Evolutionary conservation across 2,797 vertebrate species (phyloP), one percentile per base, ranked within the genome.

Genomic region (Pteropus rufus): DNA sequence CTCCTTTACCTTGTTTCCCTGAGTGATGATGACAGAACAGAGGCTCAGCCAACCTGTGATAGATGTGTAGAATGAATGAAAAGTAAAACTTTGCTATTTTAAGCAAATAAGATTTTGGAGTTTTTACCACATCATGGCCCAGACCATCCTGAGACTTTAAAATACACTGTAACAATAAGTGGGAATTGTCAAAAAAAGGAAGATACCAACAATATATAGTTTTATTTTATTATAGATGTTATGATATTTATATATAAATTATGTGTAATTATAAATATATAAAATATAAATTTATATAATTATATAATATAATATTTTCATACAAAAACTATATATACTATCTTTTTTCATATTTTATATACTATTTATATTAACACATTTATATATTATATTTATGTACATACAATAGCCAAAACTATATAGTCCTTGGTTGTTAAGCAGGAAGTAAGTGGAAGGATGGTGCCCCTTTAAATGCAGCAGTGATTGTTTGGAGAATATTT

Each of bases 151-250:
- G 54, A 39, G 67, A 41, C 3, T 56, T 93, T 67, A 88, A n/a
- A 91, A 41, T 39, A 62, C 11, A 54, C 70, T 58, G 6, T 52
- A 41, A 41, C 4, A 77, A 14, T 82, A 72, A 87, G 34, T 58
- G 14, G 56, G 14, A 39, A 67, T 1, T 67, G 23, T 24, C 19
- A 31, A 65, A 85, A 79, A 64, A 36, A 36, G 26, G 1, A 80
- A n/a, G 1, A 80, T 3, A 39, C 0, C 0, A 34, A 29, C 11
- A 26, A 56, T 6, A 49, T 56, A 36, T 46, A 34, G 8, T 39
- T 77, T 64, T 1, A 19, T 54, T 46, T 52, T 44, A 29, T 82
- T 44, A 62, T 44, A 62, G 14, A n/a, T 5, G 29, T 60, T 29
- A 60, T 26, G 26, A 4, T 29, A 58, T 60, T 26, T 60, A 26